Evolutionary conservation across 2,113 vertebrate species (phyloP).

Genomic region (Tragulus kanchil): DNA sequence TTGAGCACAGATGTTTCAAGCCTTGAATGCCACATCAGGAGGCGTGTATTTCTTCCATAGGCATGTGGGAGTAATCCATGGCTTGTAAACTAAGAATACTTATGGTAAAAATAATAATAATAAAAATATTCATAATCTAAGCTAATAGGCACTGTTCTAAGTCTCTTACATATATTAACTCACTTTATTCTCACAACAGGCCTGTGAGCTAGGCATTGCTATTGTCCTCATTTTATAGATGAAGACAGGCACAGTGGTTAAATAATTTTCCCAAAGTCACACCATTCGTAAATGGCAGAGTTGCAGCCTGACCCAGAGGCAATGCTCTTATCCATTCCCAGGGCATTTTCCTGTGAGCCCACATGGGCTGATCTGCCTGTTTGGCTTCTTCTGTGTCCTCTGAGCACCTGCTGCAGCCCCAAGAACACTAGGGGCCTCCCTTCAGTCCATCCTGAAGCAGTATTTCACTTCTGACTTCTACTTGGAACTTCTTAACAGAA

Average conservation of each 20-base stretch:
- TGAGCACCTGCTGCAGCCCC: rapidly evolving
- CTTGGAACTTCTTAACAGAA: background rate
- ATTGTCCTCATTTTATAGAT: background rate
- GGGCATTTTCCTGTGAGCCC: background rate
- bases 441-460: background rate
- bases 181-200: background rate
- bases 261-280: background rate
- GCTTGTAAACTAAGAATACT: constrained; percentile 54
- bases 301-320: background rate
- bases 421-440: background rate
- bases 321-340: background rate
- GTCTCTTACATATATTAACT: background rate
- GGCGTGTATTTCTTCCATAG: background rate
- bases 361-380: too few relatives aligned
- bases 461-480: constrained; percentile 23
- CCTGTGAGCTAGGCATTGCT: background rate
- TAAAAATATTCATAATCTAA: background rate
- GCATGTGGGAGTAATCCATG: background rate
- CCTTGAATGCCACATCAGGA: background rate
- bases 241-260: background rate
- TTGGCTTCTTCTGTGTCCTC: background rate
- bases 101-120: background rate
- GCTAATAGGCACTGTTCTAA: background rate
- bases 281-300: background rate
- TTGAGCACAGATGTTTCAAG: background rate